A percentile compares a stretch with the other conserved stretches of the same genome.
phyloP scores from a whole-genome alignment of 2,888 invertebrate species.

The Prenolepis imparis region DNA sequence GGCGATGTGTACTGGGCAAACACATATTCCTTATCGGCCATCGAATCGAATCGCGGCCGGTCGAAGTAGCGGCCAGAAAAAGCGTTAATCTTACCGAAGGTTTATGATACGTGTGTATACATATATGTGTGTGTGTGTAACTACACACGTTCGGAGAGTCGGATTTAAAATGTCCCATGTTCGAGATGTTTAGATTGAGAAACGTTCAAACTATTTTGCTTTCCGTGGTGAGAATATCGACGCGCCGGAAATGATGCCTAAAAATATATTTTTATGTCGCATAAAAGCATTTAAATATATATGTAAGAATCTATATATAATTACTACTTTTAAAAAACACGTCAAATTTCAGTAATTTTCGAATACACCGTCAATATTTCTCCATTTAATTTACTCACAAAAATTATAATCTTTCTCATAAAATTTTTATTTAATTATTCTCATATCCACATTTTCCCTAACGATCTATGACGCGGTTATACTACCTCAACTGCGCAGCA shows the following conservation, averaged over 20 bases:
- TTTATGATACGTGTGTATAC: constrained; percentile 2
- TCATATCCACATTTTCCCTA: constrained; percentile 1
- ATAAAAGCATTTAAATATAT: neutral
- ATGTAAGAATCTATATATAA: neutral
- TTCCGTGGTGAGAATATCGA: neutral
- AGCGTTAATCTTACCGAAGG: constrained; percentile 56
- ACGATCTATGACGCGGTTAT: neutral
- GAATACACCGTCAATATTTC: neutral
- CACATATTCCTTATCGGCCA: constrained; percentile 60
- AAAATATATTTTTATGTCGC: neutral
- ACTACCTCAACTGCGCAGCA: neutral
- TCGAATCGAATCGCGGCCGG: constrained; percentile 54
- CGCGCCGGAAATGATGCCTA: neutral
- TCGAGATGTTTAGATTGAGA: constrained; percentile 37
- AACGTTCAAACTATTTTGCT: neutral
- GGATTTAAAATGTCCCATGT: constrained; percentile 41
- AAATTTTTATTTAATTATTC: constrained; percentile 19
- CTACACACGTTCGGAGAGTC: neutral
- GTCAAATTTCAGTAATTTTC: neutral
- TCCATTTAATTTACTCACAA: constrained; percentile 1
- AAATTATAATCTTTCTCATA: neutral
- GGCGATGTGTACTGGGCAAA: constrained; percentile 57
- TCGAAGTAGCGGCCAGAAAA: constrained; percentile 31
- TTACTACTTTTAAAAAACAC: neutral
- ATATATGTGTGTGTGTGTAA: neutral